Evolutionary conservation across 2,797 vertebrate genomes (phyloP), one percentile per base, ranked within the genome.

Genomic region (Bradypus variegatus): DNA sequence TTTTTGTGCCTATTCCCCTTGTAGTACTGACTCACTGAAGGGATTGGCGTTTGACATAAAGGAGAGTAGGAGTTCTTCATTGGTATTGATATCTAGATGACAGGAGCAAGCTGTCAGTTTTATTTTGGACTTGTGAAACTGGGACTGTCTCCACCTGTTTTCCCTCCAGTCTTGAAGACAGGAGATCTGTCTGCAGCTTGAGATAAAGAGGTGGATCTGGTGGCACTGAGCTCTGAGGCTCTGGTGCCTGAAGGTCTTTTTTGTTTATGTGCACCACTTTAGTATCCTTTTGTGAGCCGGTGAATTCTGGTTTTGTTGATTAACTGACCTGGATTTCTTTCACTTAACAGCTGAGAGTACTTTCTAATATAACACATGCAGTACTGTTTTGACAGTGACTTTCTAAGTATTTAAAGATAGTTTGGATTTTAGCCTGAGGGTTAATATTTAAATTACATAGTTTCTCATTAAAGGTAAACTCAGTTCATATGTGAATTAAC

Each of bases 331-430:
- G 62, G 29, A 19, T 88, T 93, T 88, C 89, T 93, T 83, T 89
- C 19, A 85, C 29, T 79, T 93, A 94, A 94, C 1, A 84, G 15
- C 80, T 88, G 64, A 84, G 73, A 76, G n/a, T 86, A 82, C 55
- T 85, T 73, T 58, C 45, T 86, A 38, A 25, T 90, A 31, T 79
- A 41, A 73, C 23, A 69, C 14, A 33, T 65, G 12, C 67, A 86
- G 50, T 88, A 69, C 33, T 29, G 29, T 88, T 84, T 73, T 10
- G 93, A 36, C 16, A 78, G 41, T 89, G 70, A 19, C 31, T 83
- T 85, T 77, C 15, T 77, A 78, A 75, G 27, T 70, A 80, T 91
- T 91, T 93, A 82, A 90, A 94, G 53, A 72, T 79, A 85, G 27
- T 88, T 87, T 85, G 33, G 53, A 78, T 33, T 93, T 93, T n/a